Evolutionary conservation across 1,140 invertebrate genomes (phyloP), one percentile per base, ranked within the genome.

Genomic region (Drosophila virilis): DNA sequence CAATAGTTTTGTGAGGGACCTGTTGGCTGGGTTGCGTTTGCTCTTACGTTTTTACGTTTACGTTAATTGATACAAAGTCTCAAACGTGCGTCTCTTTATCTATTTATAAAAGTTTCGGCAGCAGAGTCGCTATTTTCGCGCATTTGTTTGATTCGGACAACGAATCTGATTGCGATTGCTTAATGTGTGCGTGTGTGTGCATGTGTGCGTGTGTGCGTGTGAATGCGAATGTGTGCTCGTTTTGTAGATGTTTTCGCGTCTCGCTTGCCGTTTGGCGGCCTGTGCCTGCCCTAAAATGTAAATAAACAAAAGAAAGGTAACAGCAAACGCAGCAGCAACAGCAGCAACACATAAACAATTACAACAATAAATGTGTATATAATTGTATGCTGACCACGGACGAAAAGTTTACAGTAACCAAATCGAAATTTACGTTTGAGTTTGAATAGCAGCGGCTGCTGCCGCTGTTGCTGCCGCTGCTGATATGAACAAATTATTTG

Each of bases 21-120:
- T 74, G 71, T 69, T 69, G 55, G 55, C 17, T 17, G 17, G 17
- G 17, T 17, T 17, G 17, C 17, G 17, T 38, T 45, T 45, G n/a
- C 51, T 42, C 50, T 60, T 74, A 70, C 71, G 37, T 57, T 73
- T 28, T 62, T 73, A 67, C 78, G 72, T 82, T 86, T 77, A 79
- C 72, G 73, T 88, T 75, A 88, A 86, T 83, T 83, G 79, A 82
- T 83, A 86, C 82, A 86, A 86, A 77, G 83, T 77, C 77, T 86
- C 64, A 77, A 82, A 86, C 76, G 83, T 65, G 83, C 78, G 71
- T 73, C 62, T 66, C 38, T 50, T 12, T 15, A 45, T 88, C 83
- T 88, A 86, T 86, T 88, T 86, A 66, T 88, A 88, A 84, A 72
- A 60, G 57, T 80, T 52, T 77, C 64, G 40, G 42, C 61, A 64